phyloP scores from a whole-genome alignment of 2,113 vertebrate species.

The Antechinus flavipes region DNA sequence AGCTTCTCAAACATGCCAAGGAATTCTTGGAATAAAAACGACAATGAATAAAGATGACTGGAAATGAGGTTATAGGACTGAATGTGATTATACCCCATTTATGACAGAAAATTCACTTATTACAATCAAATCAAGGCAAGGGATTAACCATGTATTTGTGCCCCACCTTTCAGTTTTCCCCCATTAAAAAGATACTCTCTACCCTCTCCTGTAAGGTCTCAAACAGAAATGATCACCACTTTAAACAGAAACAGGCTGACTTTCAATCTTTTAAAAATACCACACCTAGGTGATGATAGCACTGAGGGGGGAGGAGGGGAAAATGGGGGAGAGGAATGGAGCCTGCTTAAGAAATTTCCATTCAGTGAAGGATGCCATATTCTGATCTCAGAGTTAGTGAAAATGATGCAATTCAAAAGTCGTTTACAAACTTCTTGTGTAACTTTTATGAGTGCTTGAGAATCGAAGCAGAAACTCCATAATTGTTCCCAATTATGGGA shows the following conservation, averaged over 20 bases:
- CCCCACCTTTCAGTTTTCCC: slow-evolving; percentile 27
- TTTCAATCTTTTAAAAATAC: neutral
- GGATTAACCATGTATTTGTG: neutral
- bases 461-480: neutral
- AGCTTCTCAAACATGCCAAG: slow-evolving; percentile 79
- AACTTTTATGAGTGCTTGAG: neutral
- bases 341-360: slow-evolving; percentile 1
- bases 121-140: slow-evolving; percentile 68
- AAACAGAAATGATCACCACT: neutral
- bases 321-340: slow-evolving; percentile 46
- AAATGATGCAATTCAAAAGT: neutral
- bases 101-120: slow-evolving; percentile 76
- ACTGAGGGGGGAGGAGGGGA: slow-evolving; percentile 45
- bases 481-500: neutral
- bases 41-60: slow-evolving; percentile 79
- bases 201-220: neutral
- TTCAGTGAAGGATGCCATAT: neutral
- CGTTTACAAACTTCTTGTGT: neutral
- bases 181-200: neutral
- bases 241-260: neutral
- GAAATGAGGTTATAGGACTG: slow-evolving; percentile 79
- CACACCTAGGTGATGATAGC: slow-evolving; percentile 26
- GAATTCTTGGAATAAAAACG: slow-evolving; percentile 84
- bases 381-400: neutral
- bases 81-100: slow-evolving; percentile 76